Evolutionary conservation across 2,888 invertebrate genomes (phyloP).

Genomic region (Cheilosia urbana): DNA sequence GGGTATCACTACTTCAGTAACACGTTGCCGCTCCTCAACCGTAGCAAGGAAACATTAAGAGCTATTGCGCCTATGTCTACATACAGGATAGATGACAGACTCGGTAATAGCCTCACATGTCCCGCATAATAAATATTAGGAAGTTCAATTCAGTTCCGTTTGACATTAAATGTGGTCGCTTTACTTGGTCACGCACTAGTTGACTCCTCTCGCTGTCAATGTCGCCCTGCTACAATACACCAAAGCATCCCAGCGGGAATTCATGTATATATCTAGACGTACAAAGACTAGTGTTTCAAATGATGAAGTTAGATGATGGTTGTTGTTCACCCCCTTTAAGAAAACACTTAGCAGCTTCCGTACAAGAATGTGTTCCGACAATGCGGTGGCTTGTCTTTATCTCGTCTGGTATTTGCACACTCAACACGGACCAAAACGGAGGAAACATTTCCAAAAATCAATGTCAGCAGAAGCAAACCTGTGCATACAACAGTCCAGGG

Average conservation of each 20-base stretch:
- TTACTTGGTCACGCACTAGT: constrained; percentile 70
- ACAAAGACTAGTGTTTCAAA: constrained; percentile 6
- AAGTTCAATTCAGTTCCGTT: constrained; percentile 64
- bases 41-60: constrained; percentile 30
- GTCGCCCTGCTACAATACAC: constrained; percentile 28
- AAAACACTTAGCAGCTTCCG: constrained; percentile 55
- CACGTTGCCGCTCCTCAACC: constrained; percentile 33
- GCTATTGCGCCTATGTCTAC: constrained; percentile 5
- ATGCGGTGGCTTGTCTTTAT: neutral
- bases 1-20: constrained; percentile 46
- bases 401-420: constrained; percentile 5
- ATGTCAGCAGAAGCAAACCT: constrained; percentile 6
- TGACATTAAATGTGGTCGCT: constrained; percentile 65
- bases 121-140: constrained; percentile 66
- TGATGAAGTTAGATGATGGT: constrained; percentile 7
- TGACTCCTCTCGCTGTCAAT: constrained; percentile 39
- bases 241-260: constrained; percentile 52
- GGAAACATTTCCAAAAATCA: neutral
- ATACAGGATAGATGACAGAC: neutral
- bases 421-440: neutral
- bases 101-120: constrained; percentile 57
- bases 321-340: constrained; percentile 47
- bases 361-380: constrained; percentile 13
- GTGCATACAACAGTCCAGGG: neutral
- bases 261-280: neutral